Evolutionary conservation across 2,797 vertebrate genomes (phyloP).

Genomic region (Micrastur ruficollis): DNA sequence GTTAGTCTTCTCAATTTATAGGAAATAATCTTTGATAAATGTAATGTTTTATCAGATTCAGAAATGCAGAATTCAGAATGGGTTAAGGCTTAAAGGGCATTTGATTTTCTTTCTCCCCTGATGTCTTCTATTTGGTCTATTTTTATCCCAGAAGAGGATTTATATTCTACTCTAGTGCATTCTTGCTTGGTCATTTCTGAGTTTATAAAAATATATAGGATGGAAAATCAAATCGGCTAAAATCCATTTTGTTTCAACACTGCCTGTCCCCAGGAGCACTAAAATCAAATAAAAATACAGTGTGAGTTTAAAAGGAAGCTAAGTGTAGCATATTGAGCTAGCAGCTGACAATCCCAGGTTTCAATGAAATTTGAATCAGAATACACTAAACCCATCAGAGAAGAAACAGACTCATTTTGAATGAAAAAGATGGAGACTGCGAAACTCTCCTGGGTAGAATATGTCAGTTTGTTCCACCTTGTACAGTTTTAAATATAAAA

Average conservation of each 20-base stretch:
- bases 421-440: neutral
- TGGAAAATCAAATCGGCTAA: constrained; percentile 67
- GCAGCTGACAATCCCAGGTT: neutral
- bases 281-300: constrained; percentile 61
- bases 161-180: constrained; percentile 39
- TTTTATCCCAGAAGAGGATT: constrained; percentile 55
- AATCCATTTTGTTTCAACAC: constrained; percentile 67
- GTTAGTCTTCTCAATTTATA: neutral
- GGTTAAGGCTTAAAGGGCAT: neutral
- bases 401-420: neutral
- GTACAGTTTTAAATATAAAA: neutral
- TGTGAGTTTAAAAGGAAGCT: constrained; percentile 45
- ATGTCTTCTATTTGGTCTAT: constrained; percentile 39
- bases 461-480: neutral
- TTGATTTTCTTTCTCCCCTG: neutral
- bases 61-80: constrained; percentile 33
- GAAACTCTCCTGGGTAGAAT: neutral
- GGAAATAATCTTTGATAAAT: constrained; percentile 30
- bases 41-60: constrained; percentile 18
- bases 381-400: neutral
- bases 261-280: constrained; percentile 2
- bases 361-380: neutral
- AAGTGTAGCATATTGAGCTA: constrained; percentile 23
- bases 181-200: constrained; percentile 50
- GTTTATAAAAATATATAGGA: constrained; percentile 64